Evolutionary conservation across 2,797 vertebrate species (phyloP), one percentile per base, ranked within the genome.

Genomic region (Capromys pilorides): DNA sequence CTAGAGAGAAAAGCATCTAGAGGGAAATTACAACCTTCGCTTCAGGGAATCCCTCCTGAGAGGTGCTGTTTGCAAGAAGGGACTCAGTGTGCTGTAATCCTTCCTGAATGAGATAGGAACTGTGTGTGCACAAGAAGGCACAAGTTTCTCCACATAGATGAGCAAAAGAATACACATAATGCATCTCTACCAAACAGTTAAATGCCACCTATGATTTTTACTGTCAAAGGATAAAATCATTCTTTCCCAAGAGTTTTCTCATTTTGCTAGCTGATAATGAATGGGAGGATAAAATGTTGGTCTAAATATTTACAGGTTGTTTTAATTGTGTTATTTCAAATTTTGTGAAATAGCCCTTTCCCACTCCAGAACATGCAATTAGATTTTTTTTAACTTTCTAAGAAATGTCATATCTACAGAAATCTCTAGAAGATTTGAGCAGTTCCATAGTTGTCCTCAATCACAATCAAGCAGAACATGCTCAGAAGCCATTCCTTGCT

Each of bases 11-110:
- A 96, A 8, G 16, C 33, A 91, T 59, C 73, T 31, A 45, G n/a
- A 39, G 79, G 73, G 92, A 95, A 93, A 85, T 95, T 96, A 96
- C 92, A 96, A 80, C 90, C 87, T 66, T 28, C 95, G 93, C 86
- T 69, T 10, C 91, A 86, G 92, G 93, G 93, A 93, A 64, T 88
- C 41, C 24, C 79, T 88, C 71, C 82, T 69, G 95, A 95, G 82
- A 91, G 64, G 24, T 64, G 49, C 83, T 77, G 79, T 88, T 49
- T 86, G 45, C 73, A 93, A 92, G 82, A 94, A 90, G 19, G 26
- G 45, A 67, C 84, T 96, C 93, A 31, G 36, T 79, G 59, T 62
- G 49, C 77, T 69, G n/a, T 88, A 73, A 88, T 88, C 89, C 94
- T 61, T 89, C 78, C 87, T 75, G 33, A 88, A 77, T 77, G 57